Percentiles rank a stretch among this genome's conserved stretches.
phyloP scores from a whole-genome alignment of 1,140 invertebrate species.

The Meloidogyne exigua region DNA sequence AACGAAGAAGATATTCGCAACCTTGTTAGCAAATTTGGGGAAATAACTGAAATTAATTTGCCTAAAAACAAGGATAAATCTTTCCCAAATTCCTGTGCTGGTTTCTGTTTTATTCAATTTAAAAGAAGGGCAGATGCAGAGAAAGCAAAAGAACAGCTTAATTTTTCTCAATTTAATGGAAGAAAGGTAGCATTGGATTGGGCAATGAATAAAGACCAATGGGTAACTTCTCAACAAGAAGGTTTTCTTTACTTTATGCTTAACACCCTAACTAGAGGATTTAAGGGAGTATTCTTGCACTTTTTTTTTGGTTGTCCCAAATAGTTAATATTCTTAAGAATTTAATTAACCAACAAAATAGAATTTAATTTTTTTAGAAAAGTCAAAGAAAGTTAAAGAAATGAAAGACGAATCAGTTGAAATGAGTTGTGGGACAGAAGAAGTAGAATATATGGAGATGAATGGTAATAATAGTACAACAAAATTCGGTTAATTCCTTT shows the following conservation, averaged over 20 bases:
- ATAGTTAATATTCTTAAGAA: too few relatives aligned
- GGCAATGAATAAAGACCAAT: constrained; percentile 48
- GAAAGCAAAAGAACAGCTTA: constrained; percentile 38
- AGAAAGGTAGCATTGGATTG: constrained; percentile 53
- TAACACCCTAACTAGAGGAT: too few relatives aligned
- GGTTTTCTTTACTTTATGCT: too few relatives aligned
- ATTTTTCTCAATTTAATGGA: constrained; percentile 50
- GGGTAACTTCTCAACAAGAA: constrained; percentile 22
- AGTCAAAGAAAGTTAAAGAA: not conserved
- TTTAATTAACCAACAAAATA: too few relatives aligned
- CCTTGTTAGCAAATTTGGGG: constrained; percentile 32
- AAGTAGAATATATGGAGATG: constrained; percentile 17
- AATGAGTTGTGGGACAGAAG: not conserved
- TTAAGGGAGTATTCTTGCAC: too few relatives aligned
- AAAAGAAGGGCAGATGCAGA: constrained; percentile 29
- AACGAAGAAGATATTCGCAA: constrained; percentile 46
- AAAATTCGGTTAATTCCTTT: not conserved
- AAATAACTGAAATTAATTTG: constrained; percentile 37
- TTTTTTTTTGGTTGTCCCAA: too few relatives aligned
- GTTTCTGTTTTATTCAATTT: constrained; percentile 52
- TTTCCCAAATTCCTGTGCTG: constrained; percentile 53
- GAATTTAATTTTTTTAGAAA: not conserved
- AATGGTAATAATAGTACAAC: not conserved
- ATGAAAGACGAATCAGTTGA: constrained; percentile 7
- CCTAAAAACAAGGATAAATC: constrained; percentile 46